Percentiles rank a stretch among this genome's conserved stretches.
These are phyloP conservation scores for Forbesichthys papilliferus DNA, from an alignment of 2,113 vertebrate species.

Conservation along the genomic window DNA sequence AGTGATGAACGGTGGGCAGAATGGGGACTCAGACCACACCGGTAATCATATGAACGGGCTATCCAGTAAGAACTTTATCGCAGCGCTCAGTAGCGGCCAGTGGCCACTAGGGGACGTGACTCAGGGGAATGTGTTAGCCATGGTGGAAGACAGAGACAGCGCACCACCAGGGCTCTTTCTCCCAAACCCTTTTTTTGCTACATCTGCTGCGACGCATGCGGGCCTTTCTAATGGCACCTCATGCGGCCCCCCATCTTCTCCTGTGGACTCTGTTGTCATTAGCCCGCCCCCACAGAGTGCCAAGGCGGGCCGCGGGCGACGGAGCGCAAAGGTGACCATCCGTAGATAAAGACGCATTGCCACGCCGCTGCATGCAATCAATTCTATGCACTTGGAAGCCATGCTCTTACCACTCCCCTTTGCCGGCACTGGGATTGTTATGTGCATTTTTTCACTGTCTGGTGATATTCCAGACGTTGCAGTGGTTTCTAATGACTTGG, in stretches of 20 bases:
- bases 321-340: conserved; percentile 89
- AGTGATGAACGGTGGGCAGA: conserved; percentile 68
- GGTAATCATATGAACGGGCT: conserved; percentile 83
- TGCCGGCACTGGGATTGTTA: conserved; percentile 25
- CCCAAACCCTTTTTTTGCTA: conserved; percentile 80
- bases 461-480: neutral
- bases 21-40: conserved; percentile 77
- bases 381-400: conserved; percentile 12
- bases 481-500: conserved; percentile 19
- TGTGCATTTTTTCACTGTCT: conserved; percentile 6
- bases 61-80: conserved; percentile 82
- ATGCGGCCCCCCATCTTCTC: conserved; percentile 54
- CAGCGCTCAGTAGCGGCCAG: conserved; percentile 74
- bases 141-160: conserved; percentile 75
- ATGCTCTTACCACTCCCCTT: conserved; percentile 33
- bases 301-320: conserved; percentile 90
- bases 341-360: conserved; percentile 1
- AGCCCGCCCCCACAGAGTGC: conserved; percentile 90
- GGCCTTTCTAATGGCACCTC: conserved; percentile 72
- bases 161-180: conserved; percentile 14
- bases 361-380: conserved; percentile 58
- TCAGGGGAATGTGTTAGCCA: conserved; percentile 70
- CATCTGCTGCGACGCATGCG: conserved; percentile 64
- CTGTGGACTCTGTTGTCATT: conserved; percentile 85
- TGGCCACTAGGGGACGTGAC: conserved; percentile 77